phyloP scores from a whole-genome alignment of 1,140 invertebrate species.

The Paraescarpia echinospica region DNA sequence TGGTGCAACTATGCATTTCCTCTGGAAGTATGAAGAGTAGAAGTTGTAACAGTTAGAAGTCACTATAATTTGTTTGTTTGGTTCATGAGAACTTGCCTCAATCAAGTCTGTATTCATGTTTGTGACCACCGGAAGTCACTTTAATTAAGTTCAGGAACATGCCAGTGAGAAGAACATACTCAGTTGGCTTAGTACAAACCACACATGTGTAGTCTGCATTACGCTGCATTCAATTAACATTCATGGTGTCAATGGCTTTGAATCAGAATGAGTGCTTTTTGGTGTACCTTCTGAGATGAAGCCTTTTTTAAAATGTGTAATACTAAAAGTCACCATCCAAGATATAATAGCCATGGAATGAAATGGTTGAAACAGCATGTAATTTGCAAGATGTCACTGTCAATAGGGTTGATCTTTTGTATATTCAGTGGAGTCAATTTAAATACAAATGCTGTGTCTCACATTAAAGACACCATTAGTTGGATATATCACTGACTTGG shows the following conservation, averaged over 20 bases:
- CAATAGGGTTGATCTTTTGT: too few species aligned
- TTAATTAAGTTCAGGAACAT: neutral
- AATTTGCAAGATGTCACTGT: too few species aligned
- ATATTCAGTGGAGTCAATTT: too few species aligned
- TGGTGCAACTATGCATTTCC: neutral
- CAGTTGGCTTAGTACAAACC: neutral
- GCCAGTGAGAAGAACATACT: neutral
- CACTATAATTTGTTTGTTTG: neutral
- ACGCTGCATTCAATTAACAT: neutral
- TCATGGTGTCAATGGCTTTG: neutral
- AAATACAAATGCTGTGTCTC: too few species aligned
- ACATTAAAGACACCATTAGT: too few species aligned
- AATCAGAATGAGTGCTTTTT: neutral
- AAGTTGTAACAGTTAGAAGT: neutral
- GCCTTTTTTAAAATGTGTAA: too few species aligned
- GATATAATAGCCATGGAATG: too few species aligned
- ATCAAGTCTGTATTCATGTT: neutral
- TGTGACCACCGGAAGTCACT: neutral
- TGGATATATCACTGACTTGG: too few species aligned
- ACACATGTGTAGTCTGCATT: neutral
- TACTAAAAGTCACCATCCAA: too few species aligned
- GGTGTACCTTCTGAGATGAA: too few species aligned
- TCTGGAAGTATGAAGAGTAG: neutral
- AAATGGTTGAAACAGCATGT: too few species aligned
- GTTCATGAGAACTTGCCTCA: neutral